Percentiles rank a stretch among this genome's conserved stretches.
These are phyloP conservation scores for Heliothis peltigera DNA, from an alignment of 2,888 invertebrate genomes.

Conservation along the genomic window DNA sequence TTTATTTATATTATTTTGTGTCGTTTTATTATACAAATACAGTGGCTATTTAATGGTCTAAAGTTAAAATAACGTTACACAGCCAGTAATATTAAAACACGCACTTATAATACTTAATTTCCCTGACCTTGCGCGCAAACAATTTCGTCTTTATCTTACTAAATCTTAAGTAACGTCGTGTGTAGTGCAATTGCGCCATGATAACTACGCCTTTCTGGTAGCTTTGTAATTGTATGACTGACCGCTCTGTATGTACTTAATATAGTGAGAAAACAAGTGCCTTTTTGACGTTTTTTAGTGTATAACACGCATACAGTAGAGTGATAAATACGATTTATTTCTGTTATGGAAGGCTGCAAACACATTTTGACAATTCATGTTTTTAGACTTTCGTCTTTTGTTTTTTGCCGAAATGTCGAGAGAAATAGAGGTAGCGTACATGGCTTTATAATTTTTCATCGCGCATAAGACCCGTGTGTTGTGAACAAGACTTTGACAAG, in stretches of 20 bases:
- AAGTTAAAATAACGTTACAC: background rate
- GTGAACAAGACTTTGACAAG: too few species aligned
- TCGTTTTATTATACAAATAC: background rate
- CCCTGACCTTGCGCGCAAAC: constrained; percentile 71
- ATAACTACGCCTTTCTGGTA: background rate
- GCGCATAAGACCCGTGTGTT: too few species aligned
- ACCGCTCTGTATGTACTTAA: background rate
- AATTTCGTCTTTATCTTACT: constrained; percentile 74
- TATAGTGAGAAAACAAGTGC: background rate
- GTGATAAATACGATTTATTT: too few species aligned
- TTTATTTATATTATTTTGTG: too few species aligned
- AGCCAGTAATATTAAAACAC: constrained; percentile 62
- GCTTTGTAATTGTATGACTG: background rate
- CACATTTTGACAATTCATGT: too few species aligned
- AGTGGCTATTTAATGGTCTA: background rate
- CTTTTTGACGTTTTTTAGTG: too few species aligned
- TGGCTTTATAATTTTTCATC: too few species aligned
- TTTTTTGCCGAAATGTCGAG: too few species aligned
- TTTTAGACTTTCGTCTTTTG: too few species aligned
- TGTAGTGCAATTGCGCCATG: background rate
- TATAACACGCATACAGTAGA: too few species aligned
- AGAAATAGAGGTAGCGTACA: too few species aligned
- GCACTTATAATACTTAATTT: constrained; percentile 63
- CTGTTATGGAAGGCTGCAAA: too few species aligned
- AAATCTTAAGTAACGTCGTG: constrained; percentile 44